Percentiles rank a stretch among this genome's conserved stretches.
phyloP scores from a whole-genome alignment of 2,888 invertebrate species.

The Napeogenes sylphis region DNA sequence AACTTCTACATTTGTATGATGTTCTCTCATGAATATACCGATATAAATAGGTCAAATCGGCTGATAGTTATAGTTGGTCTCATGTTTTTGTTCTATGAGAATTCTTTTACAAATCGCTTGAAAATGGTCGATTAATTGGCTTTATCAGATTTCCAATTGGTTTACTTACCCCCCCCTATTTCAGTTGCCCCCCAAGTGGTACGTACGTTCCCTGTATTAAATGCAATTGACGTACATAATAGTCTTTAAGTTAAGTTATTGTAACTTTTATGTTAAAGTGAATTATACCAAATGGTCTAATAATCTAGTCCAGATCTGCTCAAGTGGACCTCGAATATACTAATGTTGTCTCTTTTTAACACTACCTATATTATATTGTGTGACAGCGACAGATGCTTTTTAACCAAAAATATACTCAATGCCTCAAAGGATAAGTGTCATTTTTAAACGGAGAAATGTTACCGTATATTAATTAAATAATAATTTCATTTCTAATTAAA shows the following conservation, averaged over 20 bases:
- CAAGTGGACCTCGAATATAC: constrained; percentile 39
- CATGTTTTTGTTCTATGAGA: too few species aligned
- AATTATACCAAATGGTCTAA: constrained; percentile 56
- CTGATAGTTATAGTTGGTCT: too few species aligned
- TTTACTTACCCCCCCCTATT: too few species aligned
- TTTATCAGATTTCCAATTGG: too few species aligned
- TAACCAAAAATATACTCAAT: constrained; percentile 9
- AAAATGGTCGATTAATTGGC: too few species aligned
- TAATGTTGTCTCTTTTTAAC: constrained; percentile 10
- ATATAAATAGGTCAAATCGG: too few species aligned
- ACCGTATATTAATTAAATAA: not conserved
- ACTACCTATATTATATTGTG: constrained; percentile 6
- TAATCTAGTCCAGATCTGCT: constrained; percentile 59
- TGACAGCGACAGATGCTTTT: constrained; percentile 11
- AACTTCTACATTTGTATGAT: too few species aligned
- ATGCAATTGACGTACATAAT: constrained; percentile 5
- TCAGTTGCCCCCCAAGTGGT: too few species aligned
- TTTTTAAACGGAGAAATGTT: not conserved
- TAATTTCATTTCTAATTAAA: not conserved
- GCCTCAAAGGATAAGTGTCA: not conserved
- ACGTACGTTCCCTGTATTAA: constrained; percentile 1
- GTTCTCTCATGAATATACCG: too few species aligned
- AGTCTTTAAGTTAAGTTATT: not conserved
- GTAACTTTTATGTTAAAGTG: constrained; percentile 20
- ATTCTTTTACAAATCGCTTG: too few species aligned